A percentile compares a stretch with the other conserved stretches of the same genome.
Conservation (phyloP, 53 echinoderm and acorn worm genomes). For the Pentamera pediparva region DNA sequence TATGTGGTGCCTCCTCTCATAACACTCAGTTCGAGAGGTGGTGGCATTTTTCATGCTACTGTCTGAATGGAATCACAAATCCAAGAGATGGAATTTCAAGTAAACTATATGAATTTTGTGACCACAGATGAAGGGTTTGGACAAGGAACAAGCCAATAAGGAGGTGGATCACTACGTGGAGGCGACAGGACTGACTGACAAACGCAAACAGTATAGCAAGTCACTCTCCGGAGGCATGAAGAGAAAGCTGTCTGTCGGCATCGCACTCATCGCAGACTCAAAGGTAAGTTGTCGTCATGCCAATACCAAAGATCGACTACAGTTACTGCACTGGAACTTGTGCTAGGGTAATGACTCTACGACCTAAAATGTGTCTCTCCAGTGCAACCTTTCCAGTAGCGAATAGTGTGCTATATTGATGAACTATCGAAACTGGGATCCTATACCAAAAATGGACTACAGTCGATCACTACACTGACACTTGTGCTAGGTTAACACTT, state of each 20-base stretch:
- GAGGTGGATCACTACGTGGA: conserved; percentile 66
- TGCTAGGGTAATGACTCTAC: too few relatives aligned
- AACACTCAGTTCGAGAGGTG: too few relatives aligned
- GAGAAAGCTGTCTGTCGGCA: conserved; percentile 78
- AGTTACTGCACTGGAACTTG: not conserved
- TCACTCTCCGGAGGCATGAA: conserved; percentile 83
- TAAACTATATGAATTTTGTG: not conserved
- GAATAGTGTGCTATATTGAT: not conserved
- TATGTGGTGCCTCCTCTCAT: too few relatives aligned
- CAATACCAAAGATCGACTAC: not conserved
- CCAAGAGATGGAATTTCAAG: not conserved
- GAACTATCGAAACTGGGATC: too few relatives aligned
- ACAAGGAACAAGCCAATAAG: conserved; percentile 31
- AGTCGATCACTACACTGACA: too few relatives aligned
- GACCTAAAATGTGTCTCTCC: too few relatives aligned
- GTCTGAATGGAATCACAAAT: too few relatives aligned
- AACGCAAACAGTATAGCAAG: conserved; percentile 51
- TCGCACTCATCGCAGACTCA: conserved; percentile 75
- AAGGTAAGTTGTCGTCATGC: conserved; percentile 36
- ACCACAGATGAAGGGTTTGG: conserved; percentile 55
- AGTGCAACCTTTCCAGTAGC: too few relatives aligned
- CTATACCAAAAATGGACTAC: too few relatives aligned
- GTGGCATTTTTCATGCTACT: too few relatives aligned
- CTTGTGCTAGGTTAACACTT: too few relatives aligned
- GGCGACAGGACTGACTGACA: conserved; percentile 56